These are phyloP conservation scores for Girardinus metallicus DNA, from an alignment of 2,797 vertebrate genomes.

Conservation along the genomic window DNA sequence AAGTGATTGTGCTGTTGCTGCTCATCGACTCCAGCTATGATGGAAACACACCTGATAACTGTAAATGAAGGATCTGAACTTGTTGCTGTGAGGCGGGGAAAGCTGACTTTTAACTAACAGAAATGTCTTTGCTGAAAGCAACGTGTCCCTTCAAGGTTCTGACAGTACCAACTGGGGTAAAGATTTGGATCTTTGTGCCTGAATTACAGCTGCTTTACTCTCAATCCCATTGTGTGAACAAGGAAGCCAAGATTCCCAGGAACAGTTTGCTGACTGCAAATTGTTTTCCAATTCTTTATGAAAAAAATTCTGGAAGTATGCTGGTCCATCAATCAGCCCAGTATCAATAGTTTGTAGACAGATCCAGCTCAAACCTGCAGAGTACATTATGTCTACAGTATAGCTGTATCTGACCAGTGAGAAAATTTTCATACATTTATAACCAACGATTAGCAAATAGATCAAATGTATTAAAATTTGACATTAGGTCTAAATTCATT, in stretches of 20 bases:
- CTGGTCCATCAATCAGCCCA: too few species aligned
- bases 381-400: too few species aligned
- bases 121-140: not conserved
- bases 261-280: not conserved
- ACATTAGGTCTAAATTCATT: too few species aligned
- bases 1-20: not conserved
- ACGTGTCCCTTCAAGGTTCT: not conserved
- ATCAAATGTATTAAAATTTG: too few species aligned
- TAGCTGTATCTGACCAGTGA: too few species aligned
- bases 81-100: not conserved
- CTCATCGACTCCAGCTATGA: not conserved
- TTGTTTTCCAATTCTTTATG: too few species aligned
- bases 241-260: not conserved
- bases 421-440: too few species aligned
- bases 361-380: too few species aligned
- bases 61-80: not conserved
- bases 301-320: not conserved
- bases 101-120: not conserved
- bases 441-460: too few species aligned
- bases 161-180: not conserved
- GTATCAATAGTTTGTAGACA: too few species aligned
- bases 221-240: not conserved
- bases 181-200: not conserved
- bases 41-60: not conserved
- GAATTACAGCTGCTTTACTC: not conserved